Evolutionary conservation across 2,888 invertebrate genomes (phyloP), one percentile per base, ranked within the genome.

Genomic region (Automeris io): DNA sequence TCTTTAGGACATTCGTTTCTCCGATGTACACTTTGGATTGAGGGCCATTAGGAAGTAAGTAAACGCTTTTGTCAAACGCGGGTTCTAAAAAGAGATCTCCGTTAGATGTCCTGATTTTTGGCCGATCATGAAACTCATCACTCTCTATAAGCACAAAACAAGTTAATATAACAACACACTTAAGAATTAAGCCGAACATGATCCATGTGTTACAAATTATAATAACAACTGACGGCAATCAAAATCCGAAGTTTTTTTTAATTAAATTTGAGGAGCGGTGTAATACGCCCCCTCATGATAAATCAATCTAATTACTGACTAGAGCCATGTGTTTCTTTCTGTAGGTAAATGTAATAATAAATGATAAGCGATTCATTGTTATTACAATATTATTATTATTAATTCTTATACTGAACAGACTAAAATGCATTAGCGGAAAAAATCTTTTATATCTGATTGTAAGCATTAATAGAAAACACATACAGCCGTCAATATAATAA

Each of bases 31-130:
- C 80, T 18, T 68, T 83, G 23, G 88, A 88, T 31, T 95, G 93
- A 3, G 88, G 89, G 35, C 92, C 92, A 32, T 88, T 88, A 0
- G 92, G 88, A 26, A 88, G 80, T 49, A 97, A 89, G 25, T 92
- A 91, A 37, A 97, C 93, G 69, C 94, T 95, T 64, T 91, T 92
- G 58, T 93, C 91, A 37, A 88, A 82, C 0, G 93, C 95, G 16
- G 95, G 91, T 59, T 92, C 90, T 40, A 98, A 89, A 47, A 92
- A 89, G 18, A 98, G 88, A 74, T 97, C 91, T 29, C 97, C 97
- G 82, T 95, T 89, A 1, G 54, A 49, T 19, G 80, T 63, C 87
- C 88, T 53, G 90, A 89, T 64, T 58, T 73, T 80, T 1, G 85
- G 78, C 38, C 85, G 90, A 62, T 60, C 94, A 79, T 60, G 89